phyloP scores from a whole-genome alignment of 2,797 vertebrate genomes.

The Lerista edwardsae region DNA sequence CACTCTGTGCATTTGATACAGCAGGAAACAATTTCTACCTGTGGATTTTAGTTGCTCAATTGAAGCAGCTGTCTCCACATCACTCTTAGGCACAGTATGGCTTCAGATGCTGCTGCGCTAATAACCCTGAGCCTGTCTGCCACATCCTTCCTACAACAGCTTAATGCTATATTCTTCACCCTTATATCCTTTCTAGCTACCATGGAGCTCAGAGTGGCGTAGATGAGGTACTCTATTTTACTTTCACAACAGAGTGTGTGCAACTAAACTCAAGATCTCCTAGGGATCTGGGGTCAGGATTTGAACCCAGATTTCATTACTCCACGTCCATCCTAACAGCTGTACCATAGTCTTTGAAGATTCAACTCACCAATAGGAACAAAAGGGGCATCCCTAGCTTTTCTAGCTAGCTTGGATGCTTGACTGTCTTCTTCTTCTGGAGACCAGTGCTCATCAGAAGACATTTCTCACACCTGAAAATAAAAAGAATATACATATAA shows the following conservation, averaged over 20 bases:
- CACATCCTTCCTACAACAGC: too few relatives aligned
- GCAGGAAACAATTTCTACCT: neutral
- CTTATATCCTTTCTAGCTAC: neutral
- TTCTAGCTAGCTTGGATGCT: slow-evolving; percentile 71
- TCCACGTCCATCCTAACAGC: neutral
- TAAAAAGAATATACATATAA: neutral
- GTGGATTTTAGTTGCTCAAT: neutral
- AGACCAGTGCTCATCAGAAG: slow-evolving; percentile 66
- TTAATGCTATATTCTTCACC: neutral
- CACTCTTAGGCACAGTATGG: neutral
- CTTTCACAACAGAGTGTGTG: neutral
- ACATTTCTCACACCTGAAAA: slow-evolving; percentile 57
- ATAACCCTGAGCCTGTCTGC: neutral
- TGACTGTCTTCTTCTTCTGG: slow-evolving; percentile 61
- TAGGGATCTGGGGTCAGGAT: neutral
- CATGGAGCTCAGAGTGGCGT: neutral
- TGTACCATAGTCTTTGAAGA: neutral
- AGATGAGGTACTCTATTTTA: neutral
- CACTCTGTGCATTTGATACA: neutral
- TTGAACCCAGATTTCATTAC: neutral
- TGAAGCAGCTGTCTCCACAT: neutral
- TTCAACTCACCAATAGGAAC: slow-evolving; percentile 75
- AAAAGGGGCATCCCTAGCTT: slow-evolving; percentile 75
- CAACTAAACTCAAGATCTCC: neutral
- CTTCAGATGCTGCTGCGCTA: neutral